phyloP scores from a whole-genome alignment of 2,113 vertebrate species.

The Caranx ignobilis region DNA sequence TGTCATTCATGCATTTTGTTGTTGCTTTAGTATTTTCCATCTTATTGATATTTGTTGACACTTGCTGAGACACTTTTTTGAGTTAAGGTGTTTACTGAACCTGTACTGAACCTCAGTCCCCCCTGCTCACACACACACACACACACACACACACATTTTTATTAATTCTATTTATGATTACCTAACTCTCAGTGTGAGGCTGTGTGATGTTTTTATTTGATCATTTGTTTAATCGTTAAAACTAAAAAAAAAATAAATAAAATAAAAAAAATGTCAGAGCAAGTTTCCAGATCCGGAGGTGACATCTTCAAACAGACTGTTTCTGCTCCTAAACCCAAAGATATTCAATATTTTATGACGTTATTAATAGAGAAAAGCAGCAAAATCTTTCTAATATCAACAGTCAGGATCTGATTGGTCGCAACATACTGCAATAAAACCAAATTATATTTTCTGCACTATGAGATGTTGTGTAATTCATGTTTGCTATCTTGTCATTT shows the following conservation, averaged over 20 bases:
- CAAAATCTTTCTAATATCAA: neutral
- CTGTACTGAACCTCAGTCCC: too few species aligned
- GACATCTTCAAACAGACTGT: constrained; percentile 7
- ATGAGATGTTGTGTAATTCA: neutral
- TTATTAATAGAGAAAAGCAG: neutral
- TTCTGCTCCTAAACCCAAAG: constrained; percentile 6
- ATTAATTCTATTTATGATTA: neutral
- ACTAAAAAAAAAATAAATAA: neutral
- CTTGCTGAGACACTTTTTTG: constrained; percentile 6
- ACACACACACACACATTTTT: neutral
- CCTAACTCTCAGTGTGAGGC: too few species aligned
- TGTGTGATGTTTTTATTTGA: neutral
- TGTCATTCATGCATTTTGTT: constrained; percentile 44
- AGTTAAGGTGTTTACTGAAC: constrained; percentile 17
- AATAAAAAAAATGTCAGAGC: neutral
- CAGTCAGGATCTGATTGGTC: neutral
- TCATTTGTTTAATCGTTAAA: neutral
- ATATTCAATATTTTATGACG: neutral
- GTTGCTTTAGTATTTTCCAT: constrained; percentile 31
- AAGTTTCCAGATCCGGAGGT: constrained; percentile 1
- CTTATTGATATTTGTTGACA: constrained; percentile 33
- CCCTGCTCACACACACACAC: too few species aligned
- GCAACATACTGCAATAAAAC: too few species aligned
- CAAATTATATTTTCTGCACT: neutral
- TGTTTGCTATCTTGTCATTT: neutral